These are phyloP conservation scores for Maylandia zebra DNA, from an alignment of 2,113 vertebrate species.

Conservation along the genomic window DNA sequence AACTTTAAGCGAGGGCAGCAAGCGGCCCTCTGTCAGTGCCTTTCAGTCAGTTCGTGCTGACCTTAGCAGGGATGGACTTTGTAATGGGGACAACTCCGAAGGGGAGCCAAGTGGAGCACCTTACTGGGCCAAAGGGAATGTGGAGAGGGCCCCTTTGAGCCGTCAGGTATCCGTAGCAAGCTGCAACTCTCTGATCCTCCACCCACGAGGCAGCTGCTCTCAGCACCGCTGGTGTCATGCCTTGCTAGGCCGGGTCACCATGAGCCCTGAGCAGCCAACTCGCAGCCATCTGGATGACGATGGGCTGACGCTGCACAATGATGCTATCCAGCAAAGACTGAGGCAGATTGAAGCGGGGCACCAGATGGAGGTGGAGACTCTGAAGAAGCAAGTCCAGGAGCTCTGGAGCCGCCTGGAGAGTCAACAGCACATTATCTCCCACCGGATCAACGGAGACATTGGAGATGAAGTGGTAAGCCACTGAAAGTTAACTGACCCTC, in stretches of 20 bases:
- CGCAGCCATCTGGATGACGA: slow-evolving; percentile 91
- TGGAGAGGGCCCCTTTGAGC: slow-evolving; percentile 78
- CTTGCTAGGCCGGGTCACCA: slow-evolving; percentile 48
- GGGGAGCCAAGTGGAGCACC: slow-evolving; percentile 42
- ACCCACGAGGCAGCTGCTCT: slow-evolving; percentile 66
- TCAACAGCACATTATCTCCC: slow-evolving; percentile 75
- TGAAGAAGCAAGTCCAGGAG: slow-evolving; percentile 96
- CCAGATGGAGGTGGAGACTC: slow-evolving; percentile 90
- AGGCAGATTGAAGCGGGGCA: slow-evolving; percentile 93
- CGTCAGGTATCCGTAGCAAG: slow-evolving; percentile 79
- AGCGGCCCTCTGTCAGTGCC: slow-evolving; percentile 78
- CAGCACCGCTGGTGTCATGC: slow-evolving; percentile 79
- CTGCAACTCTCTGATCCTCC: slow-evolving; percentile 75
- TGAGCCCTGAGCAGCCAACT: slow-evolving; percentile 82
- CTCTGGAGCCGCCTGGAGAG: slow-evolving; percentile 89
- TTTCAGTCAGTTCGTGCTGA: slow-evolving; percentile 72
- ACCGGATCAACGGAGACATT: slow-evolving; percentile 84
- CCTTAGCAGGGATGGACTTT: slow-evolving; percentile 73
- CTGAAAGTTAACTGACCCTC: neutral
- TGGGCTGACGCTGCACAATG: slow-evolving; percentile 85
- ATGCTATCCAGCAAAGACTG: slow-evolving; percentile 87
- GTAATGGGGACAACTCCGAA: slow-evolving; percentile 72
- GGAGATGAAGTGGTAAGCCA: slow-evolving; percentile 88
- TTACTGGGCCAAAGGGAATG: slow-evolving; percentile 61
- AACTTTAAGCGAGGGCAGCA: slow-evolving; percentile 73